Evolutionary conservation across 2,113 vertebrate species (phyloP).

Genomic region (Grallaria varia): DNA sequence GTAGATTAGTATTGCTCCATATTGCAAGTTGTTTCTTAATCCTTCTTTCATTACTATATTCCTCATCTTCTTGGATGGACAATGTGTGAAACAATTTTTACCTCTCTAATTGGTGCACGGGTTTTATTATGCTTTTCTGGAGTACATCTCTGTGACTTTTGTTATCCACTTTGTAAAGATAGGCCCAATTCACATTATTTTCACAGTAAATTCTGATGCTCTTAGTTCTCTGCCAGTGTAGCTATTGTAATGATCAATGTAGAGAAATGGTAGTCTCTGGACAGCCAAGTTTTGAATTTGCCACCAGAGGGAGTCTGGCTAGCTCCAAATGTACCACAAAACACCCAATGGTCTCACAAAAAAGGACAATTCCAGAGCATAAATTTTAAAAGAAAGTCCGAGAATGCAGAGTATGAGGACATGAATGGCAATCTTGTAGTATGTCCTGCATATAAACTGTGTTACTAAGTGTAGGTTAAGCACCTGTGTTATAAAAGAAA

Average conservation of each 20-base stretch:
- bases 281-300: not conserved
- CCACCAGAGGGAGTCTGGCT: not conserved
- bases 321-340: not conserved
- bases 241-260: not conserved
- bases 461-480: not conserved
- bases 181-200: not conserved
- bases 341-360: not conserved
- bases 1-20: not conserved
- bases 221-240: not conserved
- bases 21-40: not conserved
- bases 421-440: not conserved
- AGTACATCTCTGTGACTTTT: not conserved
- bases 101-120: not conserved
- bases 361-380: not conserved
- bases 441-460: not conserved
- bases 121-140: not conserved
- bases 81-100: rapidly evolving
- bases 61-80: not conserved
- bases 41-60: rapidly evolving
- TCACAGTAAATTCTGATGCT: not conserved
- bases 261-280: not conserved
- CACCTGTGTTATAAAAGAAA: not conserved
- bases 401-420: not conserved
- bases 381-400: not conserved
- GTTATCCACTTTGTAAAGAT: not conserved